Evolutionary conservation across 2,113 vertebrate species (phyloP).

Genomic region (Mormyrus lacerda): DNA sequence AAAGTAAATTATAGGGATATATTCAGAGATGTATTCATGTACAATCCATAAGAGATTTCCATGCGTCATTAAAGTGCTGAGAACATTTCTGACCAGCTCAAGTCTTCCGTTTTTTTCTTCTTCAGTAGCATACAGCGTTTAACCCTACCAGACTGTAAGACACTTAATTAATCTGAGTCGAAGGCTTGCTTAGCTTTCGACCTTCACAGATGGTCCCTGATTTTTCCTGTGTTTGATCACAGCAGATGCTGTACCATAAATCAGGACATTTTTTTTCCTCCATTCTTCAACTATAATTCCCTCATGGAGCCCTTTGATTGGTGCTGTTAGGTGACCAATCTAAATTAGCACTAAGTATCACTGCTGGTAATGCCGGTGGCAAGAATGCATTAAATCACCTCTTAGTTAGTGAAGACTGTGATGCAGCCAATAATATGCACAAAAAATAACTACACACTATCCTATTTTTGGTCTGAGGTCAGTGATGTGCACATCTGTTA

Average conservation of each 20-base stretch:
- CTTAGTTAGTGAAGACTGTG: neutral
- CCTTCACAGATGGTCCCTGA: neutral
- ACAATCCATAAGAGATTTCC: neutral
- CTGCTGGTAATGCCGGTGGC: too few species aligned
- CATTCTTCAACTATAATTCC: neutral
- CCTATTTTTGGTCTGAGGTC: neutral
- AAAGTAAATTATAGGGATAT: slow-evolving; percentile 17
- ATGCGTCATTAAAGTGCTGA: neutral
- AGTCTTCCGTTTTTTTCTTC: neutral
- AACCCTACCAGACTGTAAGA: neutral
- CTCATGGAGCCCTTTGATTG: neutral
- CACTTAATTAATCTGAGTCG: slow-evolving; percentile 1
- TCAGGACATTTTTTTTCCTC: neutral
- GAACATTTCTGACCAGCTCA: neutral
- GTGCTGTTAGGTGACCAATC: slow-evolving; percentile 11
- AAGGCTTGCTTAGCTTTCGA: neutral
- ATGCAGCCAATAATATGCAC: neutral
- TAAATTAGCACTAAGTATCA: neutral
- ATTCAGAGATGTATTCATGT: slow-evolving; percentile 6
- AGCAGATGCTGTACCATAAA: neutral
- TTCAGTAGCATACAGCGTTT: neutral
- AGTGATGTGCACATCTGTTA: neutral
- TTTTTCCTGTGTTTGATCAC: neutral
- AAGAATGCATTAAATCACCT: neutral
- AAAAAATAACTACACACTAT: neutral